phyloP scores from a whole-genome alignment of 2,888 invertebrate species.

The Agrochola litura region DNA sequence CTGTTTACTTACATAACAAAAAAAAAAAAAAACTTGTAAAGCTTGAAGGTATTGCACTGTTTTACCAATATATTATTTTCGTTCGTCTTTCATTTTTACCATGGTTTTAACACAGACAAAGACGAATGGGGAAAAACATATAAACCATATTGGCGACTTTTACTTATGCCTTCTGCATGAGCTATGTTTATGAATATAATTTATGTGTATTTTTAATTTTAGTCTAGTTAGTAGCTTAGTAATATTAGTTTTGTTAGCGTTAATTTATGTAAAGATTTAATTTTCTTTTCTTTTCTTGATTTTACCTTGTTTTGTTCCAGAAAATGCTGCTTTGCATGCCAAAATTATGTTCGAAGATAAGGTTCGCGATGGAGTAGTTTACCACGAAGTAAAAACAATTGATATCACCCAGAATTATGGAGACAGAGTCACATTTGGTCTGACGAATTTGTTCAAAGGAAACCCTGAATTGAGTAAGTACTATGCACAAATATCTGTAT shows the following conservation, averaged over 20 bases:
- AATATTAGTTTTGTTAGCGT: background rate
- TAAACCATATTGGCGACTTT: background rate
- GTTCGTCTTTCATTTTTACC: background rate
- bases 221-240: too few species aligned
- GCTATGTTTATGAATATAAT: background rate
- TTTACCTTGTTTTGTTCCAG: constrained; percentile 64
- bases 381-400: constrained; percentile 74
- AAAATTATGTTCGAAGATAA: constrained; percentile 76
- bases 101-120: background rate
- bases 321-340: constrained; percentile 66
- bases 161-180: too few species aligned
- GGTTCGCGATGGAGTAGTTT: constrained; percentile 75
- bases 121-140: background rate
- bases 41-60: background rate
- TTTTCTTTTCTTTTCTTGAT: background rate
- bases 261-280: background rate
- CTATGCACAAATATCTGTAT: constrained; percentile 46
- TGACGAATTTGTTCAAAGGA: constrained; percentile 82
- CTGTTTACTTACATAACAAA: too few species aligned
- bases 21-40: too few species aligned
- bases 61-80: background rate
- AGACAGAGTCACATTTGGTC: constrained; percentile 74
- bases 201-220: background rate
- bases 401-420: constrained; percentile 71
- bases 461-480: constrained; percentile 82